A percentile compares a stretch with the other conserved stretches of the same genome.
Conservation (phyloP, 2,113 vertebrate species). For the Perca fluviatilis region DNA sequence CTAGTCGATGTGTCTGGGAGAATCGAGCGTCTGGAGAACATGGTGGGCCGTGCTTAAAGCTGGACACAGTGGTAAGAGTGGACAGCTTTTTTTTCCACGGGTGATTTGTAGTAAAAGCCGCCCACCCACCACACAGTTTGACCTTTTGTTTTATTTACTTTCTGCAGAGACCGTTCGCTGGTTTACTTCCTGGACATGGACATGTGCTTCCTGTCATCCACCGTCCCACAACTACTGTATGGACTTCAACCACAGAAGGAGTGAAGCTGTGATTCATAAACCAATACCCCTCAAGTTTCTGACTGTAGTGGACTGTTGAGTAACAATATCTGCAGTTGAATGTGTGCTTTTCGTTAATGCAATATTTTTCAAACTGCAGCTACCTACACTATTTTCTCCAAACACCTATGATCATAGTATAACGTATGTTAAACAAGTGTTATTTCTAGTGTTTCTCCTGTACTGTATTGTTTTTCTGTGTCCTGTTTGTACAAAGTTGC, state of each 20-base stretch:
- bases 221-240: background rate
- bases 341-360: background rate
- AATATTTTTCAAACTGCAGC: conserved; percentile 20
- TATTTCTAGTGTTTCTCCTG: conserved; percentile 7
- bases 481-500: conserved; percentile 49
- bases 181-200: conserved; percentile 36
- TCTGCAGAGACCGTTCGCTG: conserved; percentile 31
- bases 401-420: background rate
- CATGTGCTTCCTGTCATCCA: conserved; percentile 44
- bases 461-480: conserved; percentile 11
- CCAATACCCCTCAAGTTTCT: background rate
- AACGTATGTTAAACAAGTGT: background rate
- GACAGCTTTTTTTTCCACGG: background rate
- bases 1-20: conserved; percentile 89
- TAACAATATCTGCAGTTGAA: background rate
- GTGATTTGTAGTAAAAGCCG: conserved; percentile 16
- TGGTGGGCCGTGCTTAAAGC: conserved; percentile 80
- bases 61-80: conserved; percentile 53
- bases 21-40: conserved; percentile 85
- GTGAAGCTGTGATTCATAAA: conserved; percentile 27
- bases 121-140: conserved; percentile 6
- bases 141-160: conserved; percentile 64
- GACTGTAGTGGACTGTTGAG: conserved; percentile 6
- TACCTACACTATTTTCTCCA: background rate
- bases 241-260: conserved; percentile 3